These are phyloP conservation scores for Sturmia bella DNA, from an alignment of 2,888 invertebrate genomes.

Conservation along the genomic window DNA sequence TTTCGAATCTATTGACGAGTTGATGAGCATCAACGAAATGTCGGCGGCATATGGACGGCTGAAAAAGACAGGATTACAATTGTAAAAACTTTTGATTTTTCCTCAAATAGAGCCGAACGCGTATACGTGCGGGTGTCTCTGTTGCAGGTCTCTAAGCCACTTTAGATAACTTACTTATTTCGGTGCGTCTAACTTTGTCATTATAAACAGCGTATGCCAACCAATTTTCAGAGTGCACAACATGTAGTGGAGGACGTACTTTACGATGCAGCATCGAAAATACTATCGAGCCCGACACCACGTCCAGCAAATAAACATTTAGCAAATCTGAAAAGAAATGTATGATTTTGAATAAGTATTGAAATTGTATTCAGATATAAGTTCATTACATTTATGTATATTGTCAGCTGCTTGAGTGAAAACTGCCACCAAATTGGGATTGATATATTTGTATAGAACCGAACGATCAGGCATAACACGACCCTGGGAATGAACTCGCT, in stretches of 20 bases:
- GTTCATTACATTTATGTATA: constrained; percentile 86
- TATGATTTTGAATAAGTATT: background rate
- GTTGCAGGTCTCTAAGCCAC: background rate
- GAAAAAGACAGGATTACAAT: no score
- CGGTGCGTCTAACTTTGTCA: constrained; percentile 95
- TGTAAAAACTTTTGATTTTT: no score
- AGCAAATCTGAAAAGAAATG: constrained; percentile 85
- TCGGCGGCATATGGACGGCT: no score
- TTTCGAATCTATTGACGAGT: no score
- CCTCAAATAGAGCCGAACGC: no score
- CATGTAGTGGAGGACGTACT: constrained; percentile 91
- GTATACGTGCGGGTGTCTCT: no score
- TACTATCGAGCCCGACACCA: constrained; percentile 92
- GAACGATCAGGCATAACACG: constrained; percentile 96
- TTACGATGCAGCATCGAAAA: constrained; percentile 93
- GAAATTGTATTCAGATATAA: background rate
- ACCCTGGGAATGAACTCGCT: constrained; percentile 96
- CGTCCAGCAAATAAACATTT: constrained; percentile 93
- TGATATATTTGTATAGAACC: constrained; percentile 98
- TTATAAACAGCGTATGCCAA: constrained; percentile 96
- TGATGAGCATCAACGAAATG: no score
- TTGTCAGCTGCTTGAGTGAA: constrained; percentile 90
- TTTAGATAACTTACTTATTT: constrained; percentile 85
- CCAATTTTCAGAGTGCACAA: constrained; percentile 99
- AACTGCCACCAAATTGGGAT: constrained; percentile 96